A percentile compares a stretch with the other conserved stretches of the same genome.
Evolutionary conservation across 2,113 vertebrate genomes (phyloP).

Genomic region (Halcyon malimbica): DNA sequence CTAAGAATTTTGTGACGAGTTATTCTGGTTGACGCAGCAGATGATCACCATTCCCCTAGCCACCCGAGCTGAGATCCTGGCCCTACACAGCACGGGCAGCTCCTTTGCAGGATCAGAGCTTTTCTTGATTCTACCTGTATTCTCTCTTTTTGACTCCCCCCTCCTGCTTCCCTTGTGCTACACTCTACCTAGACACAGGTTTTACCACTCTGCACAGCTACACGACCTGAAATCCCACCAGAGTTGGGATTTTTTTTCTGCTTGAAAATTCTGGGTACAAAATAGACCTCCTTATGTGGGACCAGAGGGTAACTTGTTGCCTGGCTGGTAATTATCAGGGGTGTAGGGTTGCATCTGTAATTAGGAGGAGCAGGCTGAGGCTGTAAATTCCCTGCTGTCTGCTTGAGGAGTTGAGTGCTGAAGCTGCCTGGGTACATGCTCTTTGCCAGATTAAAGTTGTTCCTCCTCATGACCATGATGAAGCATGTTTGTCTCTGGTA

Average conservation of each 20-base stretch:
- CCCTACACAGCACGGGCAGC: background rate
- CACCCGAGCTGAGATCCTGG: background rate
- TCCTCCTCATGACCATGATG: slow-evolving; percentile 15
- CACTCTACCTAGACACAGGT: background rate
- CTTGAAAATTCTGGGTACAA: background rate
- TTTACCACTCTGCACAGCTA: background rate
- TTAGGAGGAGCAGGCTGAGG: slow-evolving; percentile 19
- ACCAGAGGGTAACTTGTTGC: background rate
- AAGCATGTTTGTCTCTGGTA: background rate
- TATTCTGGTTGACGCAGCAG: background rate
- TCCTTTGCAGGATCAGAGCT: background rate
- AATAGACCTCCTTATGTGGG: background rate
- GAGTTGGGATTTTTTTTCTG: background rate
- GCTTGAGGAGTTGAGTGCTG: background rate
- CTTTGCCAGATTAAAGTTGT: slow-evolving; percentile 2
- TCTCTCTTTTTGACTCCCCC: background rate
- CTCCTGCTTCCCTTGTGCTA: background rate
- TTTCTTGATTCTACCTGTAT: background rate
- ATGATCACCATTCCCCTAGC: background rate
- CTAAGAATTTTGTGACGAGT: background rate
- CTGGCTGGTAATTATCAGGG: background rate
- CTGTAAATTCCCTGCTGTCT: slow-evolving; percentile 50
- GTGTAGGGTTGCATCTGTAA: slow-evolving; percentile 13
- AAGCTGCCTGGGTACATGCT: background rate
- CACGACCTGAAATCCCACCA: background rate